Evolutionary conservation across 2,888 invertebrate genomes (phyloP).

Genomic region (Aspidiotus rigidus): DNA sequence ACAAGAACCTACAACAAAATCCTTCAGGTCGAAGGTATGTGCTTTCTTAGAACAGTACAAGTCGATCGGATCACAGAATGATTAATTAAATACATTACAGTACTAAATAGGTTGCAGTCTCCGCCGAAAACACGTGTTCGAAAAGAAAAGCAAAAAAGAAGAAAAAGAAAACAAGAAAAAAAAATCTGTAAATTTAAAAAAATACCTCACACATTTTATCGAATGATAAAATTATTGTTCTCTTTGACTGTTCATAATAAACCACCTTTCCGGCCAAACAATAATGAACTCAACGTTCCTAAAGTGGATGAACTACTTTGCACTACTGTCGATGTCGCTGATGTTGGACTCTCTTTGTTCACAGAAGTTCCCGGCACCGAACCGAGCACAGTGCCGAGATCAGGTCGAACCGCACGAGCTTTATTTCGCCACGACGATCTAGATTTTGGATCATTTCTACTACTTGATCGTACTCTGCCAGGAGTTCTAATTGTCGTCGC

Average conservation of each 20-base stretch:
- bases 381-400: constrained; percentile 49
- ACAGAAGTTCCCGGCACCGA: constrained; percentile 39
- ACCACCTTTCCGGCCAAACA: constrained; percentile 79
- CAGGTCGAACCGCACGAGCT: constrained; percentile 35
- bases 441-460: constrained; percentile 41
- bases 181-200: too few species aligned
- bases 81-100: too few species aligned
- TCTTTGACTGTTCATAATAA: constrained; percentile 50
- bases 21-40: too few species aligned
- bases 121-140: too few species aligned
- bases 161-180: too few species aligned
- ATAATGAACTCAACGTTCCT: constrained; percentile 66
- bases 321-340: constrained; percentile 17
- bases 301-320: constrained; percentile 42
- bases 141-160: too few species aligned
- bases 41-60: too few species aligned
- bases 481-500: not conserved
- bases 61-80: too few species aligned
- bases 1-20: too few species aligned
- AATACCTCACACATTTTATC: not conserved
- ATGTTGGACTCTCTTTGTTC: constrained; percentile 33
- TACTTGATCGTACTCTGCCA: not conserved
- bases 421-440: constrained; percentile 5
- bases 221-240: not conserved
- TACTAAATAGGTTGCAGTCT: too few species aligned